Percentiles rank a stretch among this genome's conserved stretches.
These are phyloP conservation scores for Platorchestia sp. DNA, from an alignment of 1,140 invertebrate species.

Conservation along the genomic window DNA sequence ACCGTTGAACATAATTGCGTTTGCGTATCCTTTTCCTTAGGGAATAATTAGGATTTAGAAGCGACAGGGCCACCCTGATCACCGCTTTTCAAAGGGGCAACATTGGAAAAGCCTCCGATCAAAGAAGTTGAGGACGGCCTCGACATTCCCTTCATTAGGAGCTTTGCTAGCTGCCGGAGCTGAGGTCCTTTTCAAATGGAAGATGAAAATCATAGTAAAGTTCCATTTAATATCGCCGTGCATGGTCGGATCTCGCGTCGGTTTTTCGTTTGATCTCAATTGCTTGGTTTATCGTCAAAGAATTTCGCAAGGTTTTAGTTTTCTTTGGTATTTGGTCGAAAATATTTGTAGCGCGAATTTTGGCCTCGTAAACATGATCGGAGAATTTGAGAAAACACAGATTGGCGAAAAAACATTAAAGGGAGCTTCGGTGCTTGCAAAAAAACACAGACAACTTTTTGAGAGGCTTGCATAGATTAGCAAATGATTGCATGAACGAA, in stretches of 20 bases:
- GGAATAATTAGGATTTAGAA: conserved; percentile 43
- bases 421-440: neutral
- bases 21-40: conserved; percentile 3
- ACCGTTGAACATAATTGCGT: neutral
- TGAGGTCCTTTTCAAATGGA: neutral
- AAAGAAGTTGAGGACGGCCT: neutral
- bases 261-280: neutral
- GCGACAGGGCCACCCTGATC: conserved; percentile 11
- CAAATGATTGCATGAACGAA: neutral
- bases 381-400: neutral
- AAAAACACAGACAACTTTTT: neutral
- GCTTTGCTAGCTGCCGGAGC: neutral
- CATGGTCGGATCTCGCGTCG: neutral
- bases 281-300: neutral
- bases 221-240: neutral
- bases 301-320: neutral
- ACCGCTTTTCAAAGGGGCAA: conserved; percentile 29
- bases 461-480: neutral
- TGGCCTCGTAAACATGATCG: neutral
- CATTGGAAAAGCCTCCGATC: conserved; percentile 45
- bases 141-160: conserved; percentile 41
- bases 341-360: neutral
- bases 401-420: neutral
- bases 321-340: neutral
- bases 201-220: conserved; percentile 12